Conservation (phyloP, 2,888 invertebrate species). For the Tiliacea aurago region DNA sequence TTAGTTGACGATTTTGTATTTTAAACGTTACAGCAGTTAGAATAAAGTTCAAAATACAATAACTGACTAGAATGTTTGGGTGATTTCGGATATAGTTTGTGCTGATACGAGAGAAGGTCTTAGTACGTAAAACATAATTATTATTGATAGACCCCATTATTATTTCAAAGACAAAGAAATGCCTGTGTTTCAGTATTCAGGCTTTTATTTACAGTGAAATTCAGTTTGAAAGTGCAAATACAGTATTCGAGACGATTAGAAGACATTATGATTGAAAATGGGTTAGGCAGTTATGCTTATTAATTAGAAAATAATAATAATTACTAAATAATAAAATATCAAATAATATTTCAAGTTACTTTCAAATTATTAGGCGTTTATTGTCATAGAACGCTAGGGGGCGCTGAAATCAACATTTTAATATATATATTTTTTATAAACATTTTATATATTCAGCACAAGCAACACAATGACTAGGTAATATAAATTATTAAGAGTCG, state of each 20-base stretch:
- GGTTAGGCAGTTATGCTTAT: not conserved
- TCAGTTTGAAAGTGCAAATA: constrained; percentile 10
- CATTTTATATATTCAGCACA: constrained; percentile 26
- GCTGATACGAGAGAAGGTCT: too few species aligned
- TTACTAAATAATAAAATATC: constrained; percentile 1
- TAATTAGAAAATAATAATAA: not conserved
- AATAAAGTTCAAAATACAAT: too few species aligned
- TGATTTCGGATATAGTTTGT: too few species aligned
- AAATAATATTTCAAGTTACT: not conserved
- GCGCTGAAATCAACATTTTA: constrained; percentile 37
- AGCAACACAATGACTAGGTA: constrained; percentile 60
- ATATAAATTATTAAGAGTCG: constrained; percentile 29
- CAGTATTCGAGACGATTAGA: constrained; percentile 5
- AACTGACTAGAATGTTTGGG: too few species aligned
- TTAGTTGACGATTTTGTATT: too few species aligned
- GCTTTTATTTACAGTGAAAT: constrained; percentile 11
- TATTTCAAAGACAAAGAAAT: not conserved
- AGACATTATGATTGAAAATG: constrained; percentile 6
- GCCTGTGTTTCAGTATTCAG: not conserved
- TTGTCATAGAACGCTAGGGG: constrained; percentile 49
- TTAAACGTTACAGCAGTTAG: too few species aligned
- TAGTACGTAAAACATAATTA: constrained; percentile 1
- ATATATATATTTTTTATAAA: constrained; percentile 19
- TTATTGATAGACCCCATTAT: constrained; percentile 5
- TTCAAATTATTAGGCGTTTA: constrained; percentile 30